phyloP scores from a whole-genome alignment of 2,888 invertebrate genomes.

The Lymantria dispar region DNA sequence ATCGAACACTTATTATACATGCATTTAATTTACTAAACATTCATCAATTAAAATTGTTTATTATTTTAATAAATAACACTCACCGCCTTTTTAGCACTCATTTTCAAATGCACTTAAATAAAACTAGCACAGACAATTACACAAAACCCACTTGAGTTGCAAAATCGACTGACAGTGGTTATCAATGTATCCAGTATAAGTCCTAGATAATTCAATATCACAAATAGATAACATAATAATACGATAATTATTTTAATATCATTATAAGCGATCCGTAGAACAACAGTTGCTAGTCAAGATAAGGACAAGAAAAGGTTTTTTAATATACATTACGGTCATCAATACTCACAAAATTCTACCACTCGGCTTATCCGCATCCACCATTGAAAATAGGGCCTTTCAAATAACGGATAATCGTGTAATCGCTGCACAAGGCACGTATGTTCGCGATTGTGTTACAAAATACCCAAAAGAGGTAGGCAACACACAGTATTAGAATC shows the following conservation, averaged over 20 bases:
- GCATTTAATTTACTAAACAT: no score
- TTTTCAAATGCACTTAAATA: constrained; percentile 32
- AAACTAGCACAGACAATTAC: constrained; percentile 33
- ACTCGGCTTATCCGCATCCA: no score
- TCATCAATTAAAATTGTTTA: no score
- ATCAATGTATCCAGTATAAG: constrained; percentile 40
- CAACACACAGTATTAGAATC: no score
- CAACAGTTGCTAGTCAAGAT: constrained; percentile 18
- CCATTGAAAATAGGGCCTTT: no score
- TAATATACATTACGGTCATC: not conserved
- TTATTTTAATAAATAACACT: constrained; percentile 6
- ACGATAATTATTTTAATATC: constrained; percentile 30
- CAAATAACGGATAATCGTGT: no score
- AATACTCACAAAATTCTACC: not conserved
- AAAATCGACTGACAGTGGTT: constrained; percentile 53
- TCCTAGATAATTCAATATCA: constrained; percentile 51
- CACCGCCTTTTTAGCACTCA: constrained; percentile 32
- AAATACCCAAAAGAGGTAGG: no score
- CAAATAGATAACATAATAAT: constrained; percentile 39
- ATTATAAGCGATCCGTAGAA: constrained; percentile 13
- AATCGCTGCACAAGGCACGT: no score
- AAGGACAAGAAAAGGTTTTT: not conserved
- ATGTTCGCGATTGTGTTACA: no score
- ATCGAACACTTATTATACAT: no score
- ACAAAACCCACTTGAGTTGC: constrained; percentile 49